Evolutionary conservation across 2,888 invertebrate species (phyloP), one percentile per base, ranked within the genome.

Genomic region (Neoscelio sp.): DNA sequence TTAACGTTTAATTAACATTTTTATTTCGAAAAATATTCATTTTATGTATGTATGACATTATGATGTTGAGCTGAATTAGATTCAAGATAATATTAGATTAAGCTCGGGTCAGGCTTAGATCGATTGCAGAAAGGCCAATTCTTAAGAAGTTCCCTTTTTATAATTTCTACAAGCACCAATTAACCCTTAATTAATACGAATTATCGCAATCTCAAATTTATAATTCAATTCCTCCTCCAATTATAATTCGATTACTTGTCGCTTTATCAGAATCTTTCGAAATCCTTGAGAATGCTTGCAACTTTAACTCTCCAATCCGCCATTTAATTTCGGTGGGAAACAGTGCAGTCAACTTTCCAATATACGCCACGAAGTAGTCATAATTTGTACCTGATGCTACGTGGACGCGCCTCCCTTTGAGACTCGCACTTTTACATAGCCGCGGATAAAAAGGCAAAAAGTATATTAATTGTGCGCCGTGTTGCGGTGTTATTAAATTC

Each of bases 401-500:
- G 42, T 50, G 50, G 64, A 44, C 56, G 74, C 56, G 74, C 46
- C 73, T 78, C 33, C 68, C 68, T 80, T 78, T 80, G 78, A 78
- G 65, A 64, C 62, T 28, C 42, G 75, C 52, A 65, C 68, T 68
- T 78, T 70, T 74, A 58, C 77, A 38, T 65, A 64, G 64, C 78
- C 78, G 77, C 56, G 78, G 80, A 83, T 86, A 87, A 87, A 85
- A 87, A 86, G 87, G 84, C 83, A 87, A 89, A 89, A 89, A 87
- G 88, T 86, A 88, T 87, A 89, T 89, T 90, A 89, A 90, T 89
- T 89, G 89, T 86, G 85, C 85, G 83, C 86, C 85, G 87, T 84
- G 87, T 89, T 88, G 88, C 86, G 87, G 87, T 89, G 86, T 89
- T 89, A 90, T 90, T 90, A 90, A 90, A 90, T 90, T 90, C 89